Base-by-base conservation (phyloP, 2,113 vertebrate genomes). In the Plectropomus leopardus region DNA sequence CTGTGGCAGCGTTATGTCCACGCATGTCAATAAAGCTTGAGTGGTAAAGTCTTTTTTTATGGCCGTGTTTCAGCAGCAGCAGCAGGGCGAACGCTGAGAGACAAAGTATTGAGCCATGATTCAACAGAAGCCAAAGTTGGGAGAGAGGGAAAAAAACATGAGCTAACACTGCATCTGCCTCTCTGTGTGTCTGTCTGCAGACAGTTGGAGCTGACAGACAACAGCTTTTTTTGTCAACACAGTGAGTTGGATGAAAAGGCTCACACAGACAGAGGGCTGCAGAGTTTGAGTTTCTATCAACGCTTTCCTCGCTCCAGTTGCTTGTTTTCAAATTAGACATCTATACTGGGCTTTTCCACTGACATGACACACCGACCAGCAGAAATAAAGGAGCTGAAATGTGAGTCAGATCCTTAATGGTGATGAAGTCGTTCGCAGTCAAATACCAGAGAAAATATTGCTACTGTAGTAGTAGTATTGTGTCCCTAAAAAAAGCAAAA, bases 11-110 rank as follows among this genome's bases (percentile, higher is more conserved):
- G 34, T 82, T 76, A 88, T 80, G 76, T 86, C 76, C 68, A 70
- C 64, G 75, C 42, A 42, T 88, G 77, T 89, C 89, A 89, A 87
- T 91, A 90, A 80, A 85, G 69, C 81, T 71, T 72, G 81, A 78
- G 68, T 54, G 34, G 16, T 28, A 36, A n/a, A 72, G 23, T 67
- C 76, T 48, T 70, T 80, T n/a, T 91, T 89, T 79, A 82, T 76
- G 63, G 65, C 80, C 47, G 68, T 57, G 55, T 58, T 88, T 88
- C 79, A 72, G 70, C 80, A 81, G 73, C 72, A 67, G 64, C 55
- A 50, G 55, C 45, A 50, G 32, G 32, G 58, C 45, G 42, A 34
- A 80, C 13, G 69, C 63, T 78, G 66, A 71, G 71, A 23, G 30
- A 75, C 68, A 57, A 34, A 32, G 50, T 26, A 17, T 57, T 45